Percentiles rank a stretch among this genome's conserved stretches.
These are phyloP conservation scores for Rhingia rostrata DNA, from an alignment of 2,888 invertebrate genomes.

Conservation along the genomic window DNA sequence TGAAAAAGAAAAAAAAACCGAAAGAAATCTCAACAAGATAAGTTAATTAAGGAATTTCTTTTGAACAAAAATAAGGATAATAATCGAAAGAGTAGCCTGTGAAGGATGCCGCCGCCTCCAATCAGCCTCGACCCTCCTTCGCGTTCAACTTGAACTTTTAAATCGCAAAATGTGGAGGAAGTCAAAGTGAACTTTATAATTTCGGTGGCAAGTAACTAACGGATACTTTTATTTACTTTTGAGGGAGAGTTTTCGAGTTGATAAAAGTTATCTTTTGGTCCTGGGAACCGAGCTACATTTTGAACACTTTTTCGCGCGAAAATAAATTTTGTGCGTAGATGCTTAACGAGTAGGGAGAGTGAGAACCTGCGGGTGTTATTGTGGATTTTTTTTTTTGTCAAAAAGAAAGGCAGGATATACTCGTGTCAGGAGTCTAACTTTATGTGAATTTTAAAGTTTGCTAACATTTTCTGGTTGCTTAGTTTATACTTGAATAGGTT, in stretches of 20 bases:
- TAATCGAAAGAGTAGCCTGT: constrained; percentile 33
- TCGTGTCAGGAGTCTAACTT: too few relatives aligned
- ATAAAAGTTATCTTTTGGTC: constrained; percentile 29
- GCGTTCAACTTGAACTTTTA: constrained; percentile 50
- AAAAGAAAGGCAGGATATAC: too few relatives aligned
- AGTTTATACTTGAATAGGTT: too few relatives aligned
- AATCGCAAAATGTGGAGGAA: constrained; percentile 27
- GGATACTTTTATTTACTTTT: constrained; percentile 36
- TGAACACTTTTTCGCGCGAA: constrained; percentile 40
- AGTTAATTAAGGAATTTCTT: constrained; percentile 73
- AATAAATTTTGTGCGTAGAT: not conserved
- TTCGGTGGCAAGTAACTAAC: constrained; percentile 61
- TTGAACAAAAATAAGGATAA: constrained; percentile 67
- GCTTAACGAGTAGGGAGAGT: too few relatives aligned
- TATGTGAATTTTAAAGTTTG: too few relatives aligned
- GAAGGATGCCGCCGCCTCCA: constrained; percentile 27
- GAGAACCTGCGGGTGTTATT: too few relatives aligned
- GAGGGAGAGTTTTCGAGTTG: constrained; percentile 17
- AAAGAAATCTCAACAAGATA: constrained; percentile 68
- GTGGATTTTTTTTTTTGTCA: too few relatives aligned
- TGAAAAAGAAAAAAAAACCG: constrained; percentile 4
- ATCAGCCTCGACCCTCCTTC: not conserved
- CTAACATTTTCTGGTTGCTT: too few relatives aligned
- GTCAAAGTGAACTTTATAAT: constrained; percentile 55
- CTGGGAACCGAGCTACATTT: constrained; percentile 33